Base-by-base conservation (phyloP, 2,797 vertebrate species). In the Phoxinus dragarum region DNA sequence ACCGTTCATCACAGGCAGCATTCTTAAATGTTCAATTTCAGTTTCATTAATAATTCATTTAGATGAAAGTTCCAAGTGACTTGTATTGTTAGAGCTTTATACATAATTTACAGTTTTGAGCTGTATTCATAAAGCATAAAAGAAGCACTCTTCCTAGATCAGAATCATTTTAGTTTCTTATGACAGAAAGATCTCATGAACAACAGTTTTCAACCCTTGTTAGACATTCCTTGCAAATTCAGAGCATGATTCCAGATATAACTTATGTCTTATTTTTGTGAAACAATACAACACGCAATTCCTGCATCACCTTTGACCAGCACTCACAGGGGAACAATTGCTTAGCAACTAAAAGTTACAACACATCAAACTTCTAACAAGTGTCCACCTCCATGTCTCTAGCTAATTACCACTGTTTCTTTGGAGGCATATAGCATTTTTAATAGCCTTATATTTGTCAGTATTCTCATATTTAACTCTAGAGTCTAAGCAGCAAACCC, bases 11-110 rank as follows among this genome's bases (percentile, higher is more conserved):
- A 82, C 76, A 82, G 89, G 88, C 86, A 86, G 81, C 88, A 80
- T 80, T 81, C 61, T 92, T 90, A 93, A 94, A 91, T 93, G 93
- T 94, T 94, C 93, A 93, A 93, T 94, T 94, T 92, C 92, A 92
- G 87, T 87, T 1, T 71, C 4, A 74, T 95, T 90, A 96, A 95
- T 95, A 92, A 93, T 95, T 94, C 78, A 95, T 91, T 86, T 88
- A 88, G 90, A 88, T 85, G 86, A 93, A 94, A 91, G 90, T 88
- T 92, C 90, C 91, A 94, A 94, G 87, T 92, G 92, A 91, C 90
- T 92, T 87, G 88, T 92, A 89, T 93, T 95, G 93, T 94, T 93
- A 92, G 92, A 88, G 86, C 84, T 87, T 77, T 66, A 93, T 94
- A 86, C 94, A 95, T 94, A 90, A 92, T 94, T 93, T 84, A 94